Conservation (phyloP, 2,888 invertebrate genomes). For the Ophion obscuratus region DNA sequence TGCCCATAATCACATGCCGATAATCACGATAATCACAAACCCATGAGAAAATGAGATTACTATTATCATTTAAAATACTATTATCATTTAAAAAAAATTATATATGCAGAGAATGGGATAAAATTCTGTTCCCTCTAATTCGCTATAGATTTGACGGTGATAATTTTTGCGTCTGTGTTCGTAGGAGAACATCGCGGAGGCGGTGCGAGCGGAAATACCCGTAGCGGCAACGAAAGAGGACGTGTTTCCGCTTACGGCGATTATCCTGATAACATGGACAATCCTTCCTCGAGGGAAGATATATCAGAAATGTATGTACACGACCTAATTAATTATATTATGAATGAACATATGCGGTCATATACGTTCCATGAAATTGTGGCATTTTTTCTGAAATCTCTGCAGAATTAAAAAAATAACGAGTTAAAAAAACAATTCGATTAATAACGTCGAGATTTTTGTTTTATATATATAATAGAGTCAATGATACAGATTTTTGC, state of each 20-base stretch:
- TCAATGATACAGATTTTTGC: background rate
- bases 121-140: background rate
- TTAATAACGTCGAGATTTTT: no score
- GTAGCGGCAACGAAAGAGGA: slow-evolving; percentile 80
- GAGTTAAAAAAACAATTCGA: no score
- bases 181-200: slow-evolving; percentile 83
- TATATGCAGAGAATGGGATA: background rate
- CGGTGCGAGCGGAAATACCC: slow-evolving; percentile 79
- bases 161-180: slow-evolving; percentile 65
- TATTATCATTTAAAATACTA: no score
- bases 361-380: background rate
- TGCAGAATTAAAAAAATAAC: no score
- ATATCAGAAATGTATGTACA: slow-evolving; percentile 82
- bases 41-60: no score
- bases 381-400: no score
- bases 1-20: no score
- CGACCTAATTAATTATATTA: slow-evolving; percentile 3
- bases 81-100: background rate
- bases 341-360: background rate
- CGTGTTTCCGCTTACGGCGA: slow-evolving; percentile 81
- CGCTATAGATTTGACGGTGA: background rate
- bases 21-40: no score
- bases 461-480: no score
- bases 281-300: slow-evolving; percentile 82
- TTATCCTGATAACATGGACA: slow-evolving; percentile 81